A percentile compares a stretch with the other conserved stretches of the same genome.
Conservation (phyloP, 2,113 vertebrate genomes). For the Lepus timidus region DNA sequence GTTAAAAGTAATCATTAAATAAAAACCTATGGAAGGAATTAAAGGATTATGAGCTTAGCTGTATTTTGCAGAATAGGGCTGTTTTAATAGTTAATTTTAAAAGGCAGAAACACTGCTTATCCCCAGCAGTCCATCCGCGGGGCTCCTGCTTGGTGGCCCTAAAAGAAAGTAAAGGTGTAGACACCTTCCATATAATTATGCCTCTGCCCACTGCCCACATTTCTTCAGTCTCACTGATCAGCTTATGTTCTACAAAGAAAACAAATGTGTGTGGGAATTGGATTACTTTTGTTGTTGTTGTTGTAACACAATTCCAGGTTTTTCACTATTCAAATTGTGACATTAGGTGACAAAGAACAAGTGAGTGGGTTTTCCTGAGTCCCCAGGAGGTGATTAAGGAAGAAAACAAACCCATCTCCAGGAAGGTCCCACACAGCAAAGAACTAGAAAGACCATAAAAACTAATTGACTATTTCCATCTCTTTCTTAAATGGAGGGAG, state of each 20-base stretch:
- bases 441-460: constrained; percentile 27
- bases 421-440: neutral
- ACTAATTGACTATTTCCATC: neutral
- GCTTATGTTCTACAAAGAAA: neutral
- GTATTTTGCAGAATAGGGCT: neutral
- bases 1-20: neutral
- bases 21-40: neutral
- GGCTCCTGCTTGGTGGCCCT: neutral
- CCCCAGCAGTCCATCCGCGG: neutral
- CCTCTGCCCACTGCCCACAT: neutral
- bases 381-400: neutral
- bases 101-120: neutral
- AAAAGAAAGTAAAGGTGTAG: neutral
- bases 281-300: neutral
- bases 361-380: constrained; percentile 32
- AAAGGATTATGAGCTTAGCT: constrained; percentile 28
- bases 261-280: neutral
- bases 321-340: neutral
- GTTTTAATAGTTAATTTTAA: constrained; percentile 18
- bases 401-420: constrained; percentile 45
- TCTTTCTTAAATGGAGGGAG: neutral
- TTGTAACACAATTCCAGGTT: neutral
- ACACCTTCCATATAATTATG: neutral
- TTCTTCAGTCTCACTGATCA: neutral
- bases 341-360: neutral